Evolutionary conservation across 2,797 vertebrate genomes (phyloP).

Genomic region (Astyanax mexicanus): DNA sequence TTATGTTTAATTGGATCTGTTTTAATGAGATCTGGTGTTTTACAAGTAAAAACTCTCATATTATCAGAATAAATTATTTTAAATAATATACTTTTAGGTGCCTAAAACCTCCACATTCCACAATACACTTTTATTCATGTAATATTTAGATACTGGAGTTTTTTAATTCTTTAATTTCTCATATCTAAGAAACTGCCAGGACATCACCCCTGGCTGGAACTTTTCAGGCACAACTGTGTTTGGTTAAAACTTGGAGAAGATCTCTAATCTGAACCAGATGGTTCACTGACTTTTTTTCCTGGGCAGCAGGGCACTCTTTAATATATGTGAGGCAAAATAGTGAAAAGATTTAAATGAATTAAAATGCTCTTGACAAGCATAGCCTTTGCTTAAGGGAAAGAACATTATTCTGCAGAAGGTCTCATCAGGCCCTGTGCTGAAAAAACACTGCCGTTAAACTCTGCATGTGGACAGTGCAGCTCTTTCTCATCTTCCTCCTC

Average conservation of each 20-base stretch:
- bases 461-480: background rate
- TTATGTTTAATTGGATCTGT: no score
- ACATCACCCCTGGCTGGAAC: background rate
- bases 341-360: background rate
- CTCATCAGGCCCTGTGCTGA: background rate
- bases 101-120: no score
- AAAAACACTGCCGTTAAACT: background rate
- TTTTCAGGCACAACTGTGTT: slow-evolving; percentile 22
- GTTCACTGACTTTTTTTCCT: background rate
- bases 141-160: no score
- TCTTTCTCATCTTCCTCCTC: no score
- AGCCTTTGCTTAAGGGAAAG: background rate
- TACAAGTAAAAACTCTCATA: no score
- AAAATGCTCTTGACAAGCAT: background rate
- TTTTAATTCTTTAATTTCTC: no score
- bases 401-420: background rate
- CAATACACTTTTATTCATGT: no score
- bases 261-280: slow-evolving; percentile 15
- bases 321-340: background rate
- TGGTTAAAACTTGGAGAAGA: slow-evolving; percentile 17
- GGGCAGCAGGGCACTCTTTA: slow-evolving; percentile 8
- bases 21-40: no score
- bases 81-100: no score
- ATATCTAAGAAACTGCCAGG: background rate
- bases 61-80: no score